Evolutionary conservation across 2,888 invertebrate species (phyloP).

Genomic region (Xestia c-nigrum): DNA sequence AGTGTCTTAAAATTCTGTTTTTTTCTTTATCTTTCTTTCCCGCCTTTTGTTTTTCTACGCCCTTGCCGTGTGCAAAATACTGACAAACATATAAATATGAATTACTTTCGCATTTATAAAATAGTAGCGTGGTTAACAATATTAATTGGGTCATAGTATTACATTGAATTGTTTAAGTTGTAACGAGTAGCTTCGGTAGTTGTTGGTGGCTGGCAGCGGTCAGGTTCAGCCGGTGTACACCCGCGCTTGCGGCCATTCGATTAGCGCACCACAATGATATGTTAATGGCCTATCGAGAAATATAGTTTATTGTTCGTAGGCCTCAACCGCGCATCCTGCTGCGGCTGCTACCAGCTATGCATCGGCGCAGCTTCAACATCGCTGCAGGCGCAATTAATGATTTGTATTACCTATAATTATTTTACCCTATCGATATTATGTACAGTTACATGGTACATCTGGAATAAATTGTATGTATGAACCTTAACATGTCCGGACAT

Average conservation of each 20-base stretch:
- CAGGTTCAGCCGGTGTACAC: conserved; percentile 37
- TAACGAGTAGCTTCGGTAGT: conserved; percentile 44
- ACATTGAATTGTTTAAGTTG: conserved; percentile 33
- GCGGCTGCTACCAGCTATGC: conserved; percentile 52
- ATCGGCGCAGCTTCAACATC: conserved; percentile 36
- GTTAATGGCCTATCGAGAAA: conserved; percentile 84
- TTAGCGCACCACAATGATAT: conserved; percentile 84
- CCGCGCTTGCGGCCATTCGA: conserved; percentile 78
- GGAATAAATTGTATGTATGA: not conserved
- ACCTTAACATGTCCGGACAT: not conserved
- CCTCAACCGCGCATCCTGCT: conserved; percentile 63
- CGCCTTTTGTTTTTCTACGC: no score
- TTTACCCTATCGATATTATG: not conserved
- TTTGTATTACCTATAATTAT: conserved; percentile 48
- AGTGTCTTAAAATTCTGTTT: no score
- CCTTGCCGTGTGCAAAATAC: not conserved
- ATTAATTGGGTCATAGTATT: conserved; percentile 13
- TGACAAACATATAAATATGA: not conserved
- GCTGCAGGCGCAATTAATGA: conserved; percentile 53
- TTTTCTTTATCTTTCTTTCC: no score
- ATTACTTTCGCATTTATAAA: not conserved
- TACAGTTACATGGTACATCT: not conserved
- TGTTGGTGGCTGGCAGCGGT: conserved; percentile 18
- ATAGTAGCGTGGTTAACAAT: not conserved
- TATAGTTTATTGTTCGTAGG: conserved; percentile 81